A percentile compares a stretch with the other conserved stretches of the same genome.
Conservation (phyloP, 2,888 invertebrate genomes). For the Omphaloscelis lunosa region DNA sequence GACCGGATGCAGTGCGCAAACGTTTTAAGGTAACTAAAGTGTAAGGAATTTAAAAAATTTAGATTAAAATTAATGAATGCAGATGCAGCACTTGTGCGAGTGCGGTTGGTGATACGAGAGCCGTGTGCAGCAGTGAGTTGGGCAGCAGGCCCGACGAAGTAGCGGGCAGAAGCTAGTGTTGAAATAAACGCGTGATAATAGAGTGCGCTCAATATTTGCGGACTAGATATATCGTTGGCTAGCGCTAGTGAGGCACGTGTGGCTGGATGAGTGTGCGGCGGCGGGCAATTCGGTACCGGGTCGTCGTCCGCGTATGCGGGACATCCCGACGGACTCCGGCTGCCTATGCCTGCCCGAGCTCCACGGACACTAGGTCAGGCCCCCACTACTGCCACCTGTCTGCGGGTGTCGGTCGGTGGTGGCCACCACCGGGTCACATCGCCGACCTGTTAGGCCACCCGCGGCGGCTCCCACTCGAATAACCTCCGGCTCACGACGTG, state of each 20-base stretch:
- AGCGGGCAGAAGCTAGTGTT: not conserved
- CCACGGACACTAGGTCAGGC: not conserved
- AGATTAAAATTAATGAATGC: no score
- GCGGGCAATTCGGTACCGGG: not conserved
- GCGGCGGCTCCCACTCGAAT: not conserved
- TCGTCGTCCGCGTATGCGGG: not conserved
- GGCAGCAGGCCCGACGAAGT: not conserved
- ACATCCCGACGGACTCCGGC: not conserved
- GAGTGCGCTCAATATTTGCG: slow-evolving; percentile 2
- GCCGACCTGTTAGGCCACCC: no score
- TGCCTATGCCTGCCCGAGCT: not conserved
- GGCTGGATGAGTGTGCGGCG: not conserved
- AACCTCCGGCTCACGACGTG: not conserved
- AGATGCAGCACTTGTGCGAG: not conserved
- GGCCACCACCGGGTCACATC: not conserved
- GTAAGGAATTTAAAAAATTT: no score
- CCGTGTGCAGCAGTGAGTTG: not conserved
- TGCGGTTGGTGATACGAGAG: not conserved
- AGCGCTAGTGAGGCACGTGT: not conserved
- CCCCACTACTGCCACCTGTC: not conserved
- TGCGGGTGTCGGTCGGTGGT: not conserved
- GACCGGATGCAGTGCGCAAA: no score
- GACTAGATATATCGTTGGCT: not conserved
- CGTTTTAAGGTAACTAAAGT: no score
- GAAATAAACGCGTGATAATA: slow-evolving; percentile 15